Base-by-base conservation (phyloP, 2,113 vertebrate species). In the Gymnogyps californianus region DNA sequence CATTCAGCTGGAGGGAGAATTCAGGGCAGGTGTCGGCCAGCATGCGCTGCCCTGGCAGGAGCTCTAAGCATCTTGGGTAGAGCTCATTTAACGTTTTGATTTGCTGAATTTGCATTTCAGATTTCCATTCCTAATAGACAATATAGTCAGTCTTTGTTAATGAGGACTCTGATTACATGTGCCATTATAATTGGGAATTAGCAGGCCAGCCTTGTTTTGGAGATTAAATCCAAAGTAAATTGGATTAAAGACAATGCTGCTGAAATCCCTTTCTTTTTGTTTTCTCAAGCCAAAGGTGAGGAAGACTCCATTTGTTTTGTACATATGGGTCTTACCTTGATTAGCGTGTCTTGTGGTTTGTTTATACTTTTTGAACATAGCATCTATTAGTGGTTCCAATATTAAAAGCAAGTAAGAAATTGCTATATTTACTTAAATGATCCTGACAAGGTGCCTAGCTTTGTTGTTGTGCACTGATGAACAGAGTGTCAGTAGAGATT, bases 1-100 rank as follows among this genome's bases (percentile, higher is more conserved):
- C 98, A 98, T 98, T 98, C 98, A 97, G 98, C 99, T 99, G 98
- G 98, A 99, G 98, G 99, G 98, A 98, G 98, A 98, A 98, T 98
- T 96, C 93, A 94, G 98, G 98, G 98, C 98, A 98, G 98, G 98
- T 98, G 98, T 98, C 82, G 91, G 98, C 98, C 98, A 98, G 98
- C 97, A 74, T 97, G 97, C 74, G 88, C 97, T 98, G 97, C 95
- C 97, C 97, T 98, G 98, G 98, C 97, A 96, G 98, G 97, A 98
- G 98, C 98, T 98, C 97, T 93, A 96, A 97, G 97, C 96, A 97
- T 98, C 97, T 98, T 98, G 97, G 98, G 89, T 97, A 98, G 98
- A 98, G 98, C 98, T 98, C 98, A 98, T 98, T 98, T 98, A 98
- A 98, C 3, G 98, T 98, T 98, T 98, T 98, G 98, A 98, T 98